Conservation (phyloP, 2,888 invertebrate species). For the Drosophila infuscata region DNA sequence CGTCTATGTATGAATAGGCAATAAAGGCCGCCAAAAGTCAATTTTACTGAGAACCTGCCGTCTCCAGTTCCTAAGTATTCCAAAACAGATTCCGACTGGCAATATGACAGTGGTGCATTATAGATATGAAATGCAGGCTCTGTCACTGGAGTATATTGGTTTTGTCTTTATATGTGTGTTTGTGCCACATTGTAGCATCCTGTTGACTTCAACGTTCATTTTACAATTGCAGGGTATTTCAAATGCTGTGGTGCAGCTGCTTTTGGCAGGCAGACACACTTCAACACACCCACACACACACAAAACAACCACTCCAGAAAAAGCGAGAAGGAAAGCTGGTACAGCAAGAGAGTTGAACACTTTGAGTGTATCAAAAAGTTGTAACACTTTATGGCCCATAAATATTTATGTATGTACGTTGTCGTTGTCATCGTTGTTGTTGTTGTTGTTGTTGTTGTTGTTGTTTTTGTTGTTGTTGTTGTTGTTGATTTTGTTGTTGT, state of each 20-base stretch:
- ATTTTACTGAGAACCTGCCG: background rate
- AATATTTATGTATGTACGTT: constrained; percentile 59
- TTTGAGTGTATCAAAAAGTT: constrained; percentile 72
- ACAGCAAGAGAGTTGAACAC: constrained; percentile 10
- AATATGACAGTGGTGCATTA: background rate
- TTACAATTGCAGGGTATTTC: constrained; percentile 11
- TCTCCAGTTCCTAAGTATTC: background rate
- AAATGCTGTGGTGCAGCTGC: background rate
- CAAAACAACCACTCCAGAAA: background rate
- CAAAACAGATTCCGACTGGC: background rate
- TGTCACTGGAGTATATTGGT: background rate
- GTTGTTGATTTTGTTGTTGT: constrained; percentile 5
- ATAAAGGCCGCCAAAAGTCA: too few relatives aligned
- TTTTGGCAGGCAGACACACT: constrained; percentile 5
- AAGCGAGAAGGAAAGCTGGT: background rate
- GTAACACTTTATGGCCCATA: constrained; percentile 74
- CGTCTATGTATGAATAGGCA: too few relatives aligned
- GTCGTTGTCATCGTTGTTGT: too few relatives aligned
- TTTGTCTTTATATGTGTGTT: background rate
- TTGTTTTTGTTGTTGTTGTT: too few relatives aligned
- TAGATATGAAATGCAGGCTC: background rate
- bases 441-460: too few relatives aligned
- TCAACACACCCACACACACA: background rate
- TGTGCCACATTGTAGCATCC: background rate
- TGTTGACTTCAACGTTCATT: background rate